phyloP scores from a whole-genome alignment of 2,797 vertebrate genomes.

The Acomys russatus region DNA sequence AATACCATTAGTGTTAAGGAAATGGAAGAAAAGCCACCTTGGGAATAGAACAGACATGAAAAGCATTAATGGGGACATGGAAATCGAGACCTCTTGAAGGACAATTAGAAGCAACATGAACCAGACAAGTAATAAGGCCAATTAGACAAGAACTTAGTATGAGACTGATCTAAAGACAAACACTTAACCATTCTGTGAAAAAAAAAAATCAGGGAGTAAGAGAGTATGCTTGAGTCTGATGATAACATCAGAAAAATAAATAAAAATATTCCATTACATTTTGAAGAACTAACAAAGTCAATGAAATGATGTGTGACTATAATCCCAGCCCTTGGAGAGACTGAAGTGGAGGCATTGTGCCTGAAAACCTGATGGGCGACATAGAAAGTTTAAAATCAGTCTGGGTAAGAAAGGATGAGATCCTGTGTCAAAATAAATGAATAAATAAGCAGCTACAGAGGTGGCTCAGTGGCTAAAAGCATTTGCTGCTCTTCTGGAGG shows the following conservation, averaged over 20 bases:
- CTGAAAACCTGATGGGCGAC: background rate
- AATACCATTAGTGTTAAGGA: background rate
- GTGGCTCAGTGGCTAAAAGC: background rate
- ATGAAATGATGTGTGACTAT: background rate
- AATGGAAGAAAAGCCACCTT: background rate
- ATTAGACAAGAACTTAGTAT: background rate
- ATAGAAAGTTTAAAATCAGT: background rate
- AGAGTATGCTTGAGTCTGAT: background rate
- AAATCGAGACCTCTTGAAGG: background rate
- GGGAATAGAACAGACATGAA: background rate
- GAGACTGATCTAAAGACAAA: background rate
- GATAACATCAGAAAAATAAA: background rate
- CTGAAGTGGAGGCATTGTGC: background rate
- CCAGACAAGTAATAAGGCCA: background rate
- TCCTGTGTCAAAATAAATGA: background rate
- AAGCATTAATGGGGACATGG: background rate
- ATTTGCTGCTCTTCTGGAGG: background rate
- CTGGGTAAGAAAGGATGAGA: background rate
- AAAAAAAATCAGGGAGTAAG: background rate
- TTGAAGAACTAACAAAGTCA: background rate
- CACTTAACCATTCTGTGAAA: too few relatives aligned
- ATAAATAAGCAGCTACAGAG: background rate
- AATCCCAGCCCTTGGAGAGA: background rate
- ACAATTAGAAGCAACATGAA: background rate
- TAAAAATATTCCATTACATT: background rate